phyloP scores from a whole-genome alignment of 2,888 invertebrate genomes.

The Drosophila trichaetosa region DNA sequence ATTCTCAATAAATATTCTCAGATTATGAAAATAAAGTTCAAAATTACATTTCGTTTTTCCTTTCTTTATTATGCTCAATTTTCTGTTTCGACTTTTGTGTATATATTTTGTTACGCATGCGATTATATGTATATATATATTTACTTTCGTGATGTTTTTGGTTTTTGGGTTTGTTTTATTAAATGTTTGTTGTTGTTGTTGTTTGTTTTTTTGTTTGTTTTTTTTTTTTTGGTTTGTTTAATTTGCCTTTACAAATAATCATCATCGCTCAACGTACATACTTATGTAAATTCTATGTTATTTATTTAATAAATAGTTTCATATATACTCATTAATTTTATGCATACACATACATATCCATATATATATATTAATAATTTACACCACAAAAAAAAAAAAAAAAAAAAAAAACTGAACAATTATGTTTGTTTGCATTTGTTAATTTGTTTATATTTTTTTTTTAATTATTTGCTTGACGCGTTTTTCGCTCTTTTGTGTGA shows the following conservation, averaged over 20 bases:
- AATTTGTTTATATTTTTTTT: neutral
- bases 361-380: conserved; percentile 30
- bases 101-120: conserved; percentile 73
- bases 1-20: neutral
- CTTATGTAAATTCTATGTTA: conserved; percentile 72
- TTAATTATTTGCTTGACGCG: conserved; percentile 21
- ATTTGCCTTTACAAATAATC: conserved; percentile 61
- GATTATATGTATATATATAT: conserved; percentile 65
- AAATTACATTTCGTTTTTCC: conserved; percentile 35
- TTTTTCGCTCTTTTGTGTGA: conserved; percentile 9
- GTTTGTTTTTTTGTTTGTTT: conserved; percentile 6
- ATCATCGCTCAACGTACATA: conserved; percentile 53
- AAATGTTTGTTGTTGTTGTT: neutral
- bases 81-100: conserved; percentile 61
- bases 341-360: conserved; percentile 40
- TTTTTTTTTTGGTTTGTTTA: conserved; percentile 33
- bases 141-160: conserved; percentile 12
- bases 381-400: conserved; percentile 27
- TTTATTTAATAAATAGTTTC: conserved; percentile 70
- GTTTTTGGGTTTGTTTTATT: conserved; percentile 13
- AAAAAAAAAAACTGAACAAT: conserved; percentile 28
- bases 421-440: conserved; percentile 16
- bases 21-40: neutral
- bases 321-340: conserved; percentile 63
- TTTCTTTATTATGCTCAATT: conserved; percentile 72